Evolutionary conservation across 2,113 vertebrate species (phyloP), one percentile per base, ranked within the genome.

Genomic region (Dicrurus megarhynchus): DNA sequence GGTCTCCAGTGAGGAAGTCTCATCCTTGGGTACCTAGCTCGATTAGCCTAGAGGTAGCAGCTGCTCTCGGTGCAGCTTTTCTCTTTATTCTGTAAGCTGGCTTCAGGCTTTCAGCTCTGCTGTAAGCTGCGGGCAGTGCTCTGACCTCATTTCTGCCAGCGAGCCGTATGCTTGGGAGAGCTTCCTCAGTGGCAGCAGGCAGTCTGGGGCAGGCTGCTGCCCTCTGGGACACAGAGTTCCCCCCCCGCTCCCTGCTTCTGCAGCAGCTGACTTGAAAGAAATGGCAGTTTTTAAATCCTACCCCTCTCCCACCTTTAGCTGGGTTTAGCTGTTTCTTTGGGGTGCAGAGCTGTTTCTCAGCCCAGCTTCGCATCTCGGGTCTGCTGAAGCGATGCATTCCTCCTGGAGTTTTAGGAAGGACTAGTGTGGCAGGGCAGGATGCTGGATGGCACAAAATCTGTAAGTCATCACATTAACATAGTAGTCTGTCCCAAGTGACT

Each of bases 61-160:
- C 97, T 97, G 90, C 76, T 95, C 78, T 56, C 5, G 2, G 77
- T 57, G 27, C 82, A 61, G 89, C 75, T 95, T 87, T 93, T 90
- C 53, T 70, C 89, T 94, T 89, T 87, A 57, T 89, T 95, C 91
- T 64, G 27, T 83, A 89, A 88, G 87, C 96, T 82, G 83, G 68
- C 73, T 75, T 63, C 53, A 28, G 90, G 94, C 79, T 93, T 82
- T 84, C 56, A 30, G 91, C 84, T 69, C 76, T 12, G 28, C 89
- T 69, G 35, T 93, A 78, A 91, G 92, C 60, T 61, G 78, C 17
- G 35, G 94, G 95, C 96, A 84, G 70, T 41, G 84, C 87, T 46
- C 75, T 92, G 73, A 94, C 96, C 96, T 92, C 79, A 6, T 85
- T 96, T 93, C 56, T 41, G 39, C 82, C n/a, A 77, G 77, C 1